These are phyloP conservation scores for Triplophysa yarkandensis DNA, from an alignment of 2,797 vertebrate species.

Conservation along the genomic window DNA sequence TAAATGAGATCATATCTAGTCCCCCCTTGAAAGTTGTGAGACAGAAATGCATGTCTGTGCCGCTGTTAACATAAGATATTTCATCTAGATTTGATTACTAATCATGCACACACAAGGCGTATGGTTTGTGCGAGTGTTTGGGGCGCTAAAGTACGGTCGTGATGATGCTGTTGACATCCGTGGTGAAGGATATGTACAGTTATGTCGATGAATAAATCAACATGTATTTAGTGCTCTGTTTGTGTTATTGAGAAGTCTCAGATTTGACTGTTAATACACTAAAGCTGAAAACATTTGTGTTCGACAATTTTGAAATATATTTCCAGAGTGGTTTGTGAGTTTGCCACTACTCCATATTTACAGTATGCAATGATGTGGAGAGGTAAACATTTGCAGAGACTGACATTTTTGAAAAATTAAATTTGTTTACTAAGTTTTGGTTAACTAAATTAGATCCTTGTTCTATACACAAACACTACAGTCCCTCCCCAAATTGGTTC, in stretches of 20 bases:
- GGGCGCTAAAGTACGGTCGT: conserved; percentile 8
- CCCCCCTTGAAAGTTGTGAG: conserved; percentile 46
- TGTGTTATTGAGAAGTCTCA: conserved; percentile 10
- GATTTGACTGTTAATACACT: conserved; percentile 11
- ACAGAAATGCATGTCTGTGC: conserved; percentile 33
- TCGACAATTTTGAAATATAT: background rate
- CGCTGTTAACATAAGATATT: conserved; percentile 46
- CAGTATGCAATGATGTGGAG: too few species aligned
- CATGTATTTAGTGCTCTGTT: conserved; percentile 18
- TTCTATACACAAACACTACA: conserved; percentile 17
- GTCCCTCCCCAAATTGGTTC: conserved; percentile 20
- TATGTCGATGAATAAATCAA: conserved; percentile 41
- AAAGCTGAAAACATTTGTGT: background rate
- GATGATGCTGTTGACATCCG: conserved; percentile 43
- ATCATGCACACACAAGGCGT: conserved; percentile 34
- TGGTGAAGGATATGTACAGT: conserved; percentile 17
- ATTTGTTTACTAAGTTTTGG: conserved; percentile 9
- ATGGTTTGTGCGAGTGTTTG: conserved; percentile 45
- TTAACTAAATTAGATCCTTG: background rate
- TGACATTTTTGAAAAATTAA: too few species aligned
- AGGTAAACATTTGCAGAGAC: too few species aligned
- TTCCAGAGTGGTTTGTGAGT: background rate
- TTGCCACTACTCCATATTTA: background rate
- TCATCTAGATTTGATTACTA: conserved; percentile 40
- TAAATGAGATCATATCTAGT: conserved; percentile 61